Base-by-base conservation (phyloP, 2,113 vertebrate genomes). In the Alligator sinensis region DNA sequence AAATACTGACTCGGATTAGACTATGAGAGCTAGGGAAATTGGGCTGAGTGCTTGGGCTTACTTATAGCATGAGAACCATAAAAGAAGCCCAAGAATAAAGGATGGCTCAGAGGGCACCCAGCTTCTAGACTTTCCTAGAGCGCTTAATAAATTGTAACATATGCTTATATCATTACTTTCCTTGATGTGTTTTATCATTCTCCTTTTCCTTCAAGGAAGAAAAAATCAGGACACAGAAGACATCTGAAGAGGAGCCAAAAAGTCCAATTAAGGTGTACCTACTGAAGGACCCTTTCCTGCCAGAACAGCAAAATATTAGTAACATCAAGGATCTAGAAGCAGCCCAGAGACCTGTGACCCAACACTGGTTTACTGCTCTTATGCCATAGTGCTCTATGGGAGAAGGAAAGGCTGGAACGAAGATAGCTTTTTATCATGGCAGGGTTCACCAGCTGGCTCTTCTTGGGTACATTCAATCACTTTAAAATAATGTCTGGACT, bases 131-230 rank as follows among this genome's bases (percentile, higher is more conserved):
- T 92, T 94, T 80, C 30, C 87, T 72, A 86, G 24, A 82, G 2
- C 3, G 38, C 21, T 22, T 74, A 74, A 66, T 74, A 12, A 74
- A 74, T 47, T 74, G 34, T 47, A 74, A 47, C 68, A 15, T 72
- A 68, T 70, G 66, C 6, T 70, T 70, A 24, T 14, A 1, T 60
- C 3, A 80, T 89, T 70, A 70, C 30, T 92, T 93, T 86, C 86
- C 55, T 86, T 87, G 22, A 83, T 82, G 30, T 30, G 2, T 24
- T 92, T 80, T 77, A 30, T 91, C 85, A 28, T 63, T 75, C 96
- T 91, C 92, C 55, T 75, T 58, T 19, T 94, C 87, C 93, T 66
- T n/a, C 55, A 96, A 97, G 96, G 96, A 81, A 27, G 61, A 62
- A 4, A 68, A 15, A 77, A 2, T 86, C 82, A 74, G 72, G 54